phyloP scores from a whole-genome alignment of 2,113 vertebrate species.

The Crotalus viridis region DNA sequence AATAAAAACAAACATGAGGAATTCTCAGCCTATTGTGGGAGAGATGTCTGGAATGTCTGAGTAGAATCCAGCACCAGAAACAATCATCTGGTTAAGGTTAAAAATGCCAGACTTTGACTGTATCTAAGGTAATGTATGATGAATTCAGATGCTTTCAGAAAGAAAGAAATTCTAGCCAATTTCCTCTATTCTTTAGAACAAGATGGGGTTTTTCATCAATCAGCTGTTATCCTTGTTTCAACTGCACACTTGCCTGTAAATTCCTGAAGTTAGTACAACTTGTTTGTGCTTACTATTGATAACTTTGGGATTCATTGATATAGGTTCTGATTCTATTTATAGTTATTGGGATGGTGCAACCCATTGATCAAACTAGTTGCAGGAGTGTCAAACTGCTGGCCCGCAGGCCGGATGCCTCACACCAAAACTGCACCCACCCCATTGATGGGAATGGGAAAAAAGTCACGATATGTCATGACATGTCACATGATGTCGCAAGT shows the following conservation, averaged over 20 bases:
- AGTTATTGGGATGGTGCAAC: too few species aligned
- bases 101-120: neutral
- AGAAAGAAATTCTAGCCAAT: neutral
- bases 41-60: neutral
- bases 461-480: too few species aligned
- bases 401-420: too few species aligned
- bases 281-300: neutral
- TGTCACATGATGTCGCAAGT: too few species aligned
- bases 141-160: neutral
- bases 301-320: too few species aligned
- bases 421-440: too few species aligned
- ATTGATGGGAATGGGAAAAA: too few species aligned
- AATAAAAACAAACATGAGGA: neutral
- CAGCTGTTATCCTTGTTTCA: neutral
- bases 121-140: neutral
- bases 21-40: neutral
- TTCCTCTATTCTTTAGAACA: neutral
- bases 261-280: neutral
- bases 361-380: too few species aligned
- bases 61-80: neutral
- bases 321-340: too few species aligned
- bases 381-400: too few species aligned
- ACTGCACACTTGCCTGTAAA: neutral
- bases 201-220: neutral
- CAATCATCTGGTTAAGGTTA: neutral